Percentiles rank a stretch among this genome's conserved stretches.
phyloP scores from a whole-genome alignment of 2,888 invertebrate species.

The Pilophorus perplexus region DNA sequence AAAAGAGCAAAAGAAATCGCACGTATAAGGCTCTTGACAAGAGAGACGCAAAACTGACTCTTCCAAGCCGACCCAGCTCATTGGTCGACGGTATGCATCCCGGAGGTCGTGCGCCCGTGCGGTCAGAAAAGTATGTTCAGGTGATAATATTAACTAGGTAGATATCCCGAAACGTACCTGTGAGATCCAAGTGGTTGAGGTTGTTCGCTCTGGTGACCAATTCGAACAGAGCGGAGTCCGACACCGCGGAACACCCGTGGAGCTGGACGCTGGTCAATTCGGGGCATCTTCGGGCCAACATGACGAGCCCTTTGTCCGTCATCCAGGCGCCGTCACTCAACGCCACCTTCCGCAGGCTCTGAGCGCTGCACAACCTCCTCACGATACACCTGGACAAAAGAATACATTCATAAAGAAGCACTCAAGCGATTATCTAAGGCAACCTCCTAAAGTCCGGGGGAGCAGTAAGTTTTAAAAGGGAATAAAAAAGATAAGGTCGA shows the following conservation, averaged over 20 bases:
- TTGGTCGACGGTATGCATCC: too few relatives aligned
- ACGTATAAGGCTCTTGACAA: too few relatives aligned
- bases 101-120: too few relatives aligned
- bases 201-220: conserved; percentile 75
- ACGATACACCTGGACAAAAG: conserved; percentile 56
- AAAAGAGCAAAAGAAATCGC: too few relatives aligned
- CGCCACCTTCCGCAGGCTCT: conserved; percentile 65
- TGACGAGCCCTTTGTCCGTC: conserved; percentile 72
- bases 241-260: conserved; percentile 69
- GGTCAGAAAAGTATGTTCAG: too few relatives aligned
- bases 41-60: too few relatives aligned
- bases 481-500: not conserved
- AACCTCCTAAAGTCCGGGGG: too few relatives aligned
- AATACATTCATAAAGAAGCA: not conserved
- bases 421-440: too few relatives aligned
- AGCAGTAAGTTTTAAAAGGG: not conserved
- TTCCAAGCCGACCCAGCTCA: too few relatives aligned
- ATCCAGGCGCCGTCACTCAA: conserved; percentile 68
- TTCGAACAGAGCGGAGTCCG: conserved; percentile 74
- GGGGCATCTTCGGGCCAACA: conserved; percentile 75
- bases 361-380: conserved; percentile 61
- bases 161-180: too few relatives aligned
- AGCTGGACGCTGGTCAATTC: conserved; percentile 78
- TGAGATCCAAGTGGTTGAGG: conserved; percentile 79
- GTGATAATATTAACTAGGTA: too few relatives aligned